A percentile compares a stretch with the other conserved stretches of the same genome.
Conservation (phyloP, 2,888 invertebrate genomes). For the Catocala fraxini region DNA sequence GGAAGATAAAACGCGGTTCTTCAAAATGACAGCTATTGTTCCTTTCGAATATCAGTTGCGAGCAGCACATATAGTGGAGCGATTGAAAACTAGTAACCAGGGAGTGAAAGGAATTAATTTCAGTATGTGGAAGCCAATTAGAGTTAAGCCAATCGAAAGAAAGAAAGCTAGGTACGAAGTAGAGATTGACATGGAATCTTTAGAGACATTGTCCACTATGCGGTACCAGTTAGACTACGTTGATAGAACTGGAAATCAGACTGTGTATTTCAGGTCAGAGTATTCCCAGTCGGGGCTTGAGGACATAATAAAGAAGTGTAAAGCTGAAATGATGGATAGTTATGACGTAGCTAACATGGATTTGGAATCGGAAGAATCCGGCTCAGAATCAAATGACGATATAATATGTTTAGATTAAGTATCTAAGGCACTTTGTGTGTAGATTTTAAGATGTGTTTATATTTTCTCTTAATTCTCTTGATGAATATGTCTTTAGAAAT, state of each 20-base stretch:
- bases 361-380: constrained; percentile 62
- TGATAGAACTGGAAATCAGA: constrained; percentile 35
- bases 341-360: constrained; percentile 80
- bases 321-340: constrained; percentile 67
- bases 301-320: constrained; percentile 63
- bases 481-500: too few relatives aligned
- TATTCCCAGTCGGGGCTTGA: constrained; percentile 54
- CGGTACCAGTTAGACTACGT: constrained; percentile 68
- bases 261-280: constrained; percentile 55
- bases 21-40: constrained; percentile 60
- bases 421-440: background rate
- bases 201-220: constrained; percentile 65
- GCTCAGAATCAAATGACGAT: constrained; percentile 37
- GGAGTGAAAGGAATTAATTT: constrained; percentile 74
- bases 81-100: constrained; percentile 67
- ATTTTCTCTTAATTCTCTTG: background rate
- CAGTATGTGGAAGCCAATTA: constrained; percentile 65
- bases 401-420: constrained; percentile 52
- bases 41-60: constrained; percentile 43
- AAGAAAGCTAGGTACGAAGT: constrained; percentile 48
- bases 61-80: constrained; percentile 54
- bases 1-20: constrained; percentile 57
- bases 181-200: constrained; percentile 73
- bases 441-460: background rate
- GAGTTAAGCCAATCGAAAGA: constrained; percentile 15